Conservation (phyloP, 1,140 invertebrate genomes). For the Papilio aristodemus region DNA sequence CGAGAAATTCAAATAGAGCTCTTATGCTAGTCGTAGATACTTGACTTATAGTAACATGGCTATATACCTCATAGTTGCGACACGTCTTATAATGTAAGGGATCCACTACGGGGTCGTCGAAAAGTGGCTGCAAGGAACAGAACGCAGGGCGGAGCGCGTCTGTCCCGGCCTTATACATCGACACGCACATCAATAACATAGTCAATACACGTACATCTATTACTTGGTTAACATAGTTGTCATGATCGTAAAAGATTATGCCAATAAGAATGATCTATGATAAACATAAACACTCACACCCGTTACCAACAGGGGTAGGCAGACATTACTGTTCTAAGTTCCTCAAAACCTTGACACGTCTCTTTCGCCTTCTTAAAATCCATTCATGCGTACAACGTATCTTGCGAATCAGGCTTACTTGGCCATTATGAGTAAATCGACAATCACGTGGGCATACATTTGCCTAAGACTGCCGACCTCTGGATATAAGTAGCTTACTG, state of each 20-base stretch:
- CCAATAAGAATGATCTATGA: constrained; percentile 48
- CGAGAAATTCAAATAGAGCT: constrained; percentile 13
- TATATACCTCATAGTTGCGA: constrained; percentile 11
- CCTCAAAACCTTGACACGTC: neutral
- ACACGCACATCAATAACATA: constrained; percentile 8
- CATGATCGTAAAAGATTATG: constrained; percentile 42
- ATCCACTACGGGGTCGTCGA: constrained; percentile 12
- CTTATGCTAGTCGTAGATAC: constrained; percentile 19
- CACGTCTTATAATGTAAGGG: constrained; percentile 5
- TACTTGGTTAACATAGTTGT: constrained; percentile 44
- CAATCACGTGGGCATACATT: neutral
- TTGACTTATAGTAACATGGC: constrained; percentile 11
- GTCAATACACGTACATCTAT: constrained; percentile 14
- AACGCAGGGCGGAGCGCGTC: no score
- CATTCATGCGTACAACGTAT: no score
- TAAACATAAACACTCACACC: neutral
- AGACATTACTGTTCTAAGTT: neutral
- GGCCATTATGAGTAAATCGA: neutral
- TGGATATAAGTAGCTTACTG: neutral
- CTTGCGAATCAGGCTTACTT: no score
- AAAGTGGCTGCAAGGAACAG: neutral
- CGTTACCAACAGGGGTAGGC: neutral
- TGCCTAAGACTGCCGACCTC: neutral
- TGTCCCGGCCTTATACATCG: neutral
- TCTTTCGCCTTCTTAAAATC: neutral